Base-by-base conservation (phyloP, 2,797 vertebrate species). In the Sebastes vulpes region DNA sequence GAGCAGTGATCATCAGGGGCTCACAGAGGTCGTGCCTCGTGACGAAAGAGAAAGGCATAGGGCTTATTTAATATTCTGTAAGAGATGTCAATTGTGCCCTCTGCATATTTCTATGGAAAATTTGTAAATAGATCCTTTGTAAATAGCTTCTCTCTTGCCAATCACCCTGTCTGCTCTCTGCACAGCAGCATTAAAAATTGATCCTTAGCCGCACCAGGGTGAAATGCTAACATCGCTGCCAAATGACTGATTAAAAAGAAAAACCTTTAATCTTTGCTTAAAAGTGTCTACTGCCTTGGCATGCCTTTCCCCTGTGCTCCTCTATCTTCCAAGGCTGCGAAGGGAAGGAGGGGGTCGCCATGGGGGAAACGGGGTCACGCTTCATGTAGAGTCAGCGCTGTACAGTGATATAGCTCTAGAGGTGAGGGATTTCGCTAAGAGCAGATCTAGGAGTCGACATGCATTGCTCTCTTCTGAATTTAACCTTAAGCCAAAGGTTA, bases 191-290 rank as follows among this genome's bases (percentile, higher is more conserved):
- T 96, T 96, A 96, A 96, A 96, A 96, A 96, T 96, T 95, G 94
- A 96, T 96, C 95, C 93, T 89, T 82, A 89, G 94, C 92, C 83
- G 92, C 93, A 92, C 92, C 90, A 89, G 94, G 94, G 93, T 95
- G 95, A 96, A 96, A 95, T 89, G 94, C 95, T 95, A 95, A 96
- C 95, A 96, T 94, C 67, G 82, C 94, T 96, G 96, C 96, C 96
- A 96, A 96, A 96, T 94, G 94, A 93, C 95, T 96, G 96, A 96
- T 96, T 96, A 96, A 96, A 96, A 96, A 94, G 95, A 93, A 96
- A 96, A 95, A 96, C 95, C 96, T 96, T 96, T 96, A 96, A 96
- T 96, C 95, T 96, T 96, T 95, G 95, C 95, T 96, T 96, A 95
- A 96, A 96, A 96, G 95, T 96, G 94, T 96, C 94, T 95, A 90